phyloP scores from a whole-genome alignment of 2,797 vertebrate species.

The Vireo griseus region DNA sequence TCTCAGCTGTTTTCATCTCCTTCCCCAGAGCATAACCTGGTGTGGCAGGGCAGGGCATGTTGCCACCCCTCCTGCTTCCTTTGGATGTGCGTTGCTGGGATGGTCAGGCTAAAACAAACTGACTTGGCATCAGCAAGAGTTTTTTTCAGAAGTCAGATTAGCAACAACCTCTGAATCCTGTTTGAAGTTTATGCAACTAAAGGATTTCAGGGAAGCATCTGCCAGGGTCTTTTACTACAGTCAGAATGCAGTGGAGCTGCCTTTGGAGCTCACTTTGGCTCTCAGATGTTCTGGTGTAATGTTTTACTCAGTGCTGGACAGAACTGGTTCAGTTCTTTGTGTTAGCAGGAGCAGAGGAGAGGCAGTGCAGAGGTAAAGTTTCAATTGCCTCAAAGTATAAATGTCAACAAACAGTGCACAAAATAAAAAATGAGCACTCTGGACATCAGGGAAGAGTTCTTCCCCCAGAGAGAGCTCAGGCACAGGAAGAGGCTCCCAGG shows the following conservation, averaged over 20 bases:
- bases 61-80: background rate
- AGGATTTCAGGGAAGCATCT: background rate
- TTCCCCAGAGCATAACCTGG: fast-evolving
- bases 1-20: background rate
- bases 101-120: background rate
- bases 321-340: background rate
- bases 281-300: background rate
- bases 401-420: background rate
- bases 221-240: background rate
- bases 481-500: background rate
- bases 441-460: background rate
- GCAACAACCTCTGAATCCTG: background rate
- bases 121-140: background rate
- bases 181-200: background rate
- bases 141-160: background rate
- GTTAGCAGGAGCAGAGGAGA: background rate
- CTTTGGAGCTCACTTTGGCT: background rate
- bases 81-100: fast-evolving
- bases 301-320: background rate
- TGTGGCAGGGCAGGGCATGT: background rate
- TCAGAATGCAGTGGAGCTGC: background rate
- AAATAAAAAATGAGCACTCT: background rate
- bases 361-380: fast-evolving
- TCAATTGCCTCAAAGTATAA: background rate
- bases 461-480: background rate